These are phyloP conservation scores for Patella pellucida DNA, from an alignment of 2,888 invertebrate species.

Conservation along the genomic window DNA sequence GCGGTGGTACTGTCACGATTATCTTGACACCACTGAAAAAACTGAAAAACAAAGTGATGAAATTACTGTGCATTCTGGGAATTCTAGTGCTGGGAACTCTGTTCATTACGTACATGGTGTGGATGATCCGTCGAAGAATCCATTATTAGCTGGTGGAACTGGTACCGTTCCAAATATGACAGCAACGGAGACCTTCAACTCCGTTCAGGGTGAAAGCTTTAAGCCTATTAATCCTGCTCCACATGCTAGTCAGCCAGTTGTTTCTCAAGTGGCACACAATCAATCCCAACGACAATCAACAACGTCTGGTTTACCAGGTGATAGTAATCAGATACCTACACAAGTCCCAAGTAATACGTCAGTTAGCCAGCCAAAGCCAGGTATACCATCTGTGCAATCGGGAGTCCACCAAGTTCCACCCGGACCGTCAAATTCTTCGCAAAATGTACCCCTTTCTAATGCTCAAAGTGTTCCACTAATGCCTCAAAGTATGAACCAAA, in stretches of 20 bases:
- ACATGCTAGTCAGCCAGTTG: constrained; percentile 39
- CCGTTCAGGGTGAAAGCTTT: constrained; percentile 41
- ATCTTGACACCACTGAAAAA: constrained; percentile 78
- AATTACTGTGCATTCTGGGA: constrained; percentile 52
- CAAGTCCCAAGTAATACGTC: neutral
- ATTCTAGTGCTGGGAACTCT: constrained; percentile 68
- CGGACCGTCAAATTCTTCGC: neutral
- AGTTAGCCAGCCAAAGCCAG: neutral
- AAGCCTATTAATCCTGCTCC: constrained; percentile 53
- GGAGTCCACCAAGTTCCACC: neutral
- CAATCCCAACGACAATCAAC: constrained; percentile 35
- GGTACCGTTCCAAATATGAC: constrained; percentile 39
- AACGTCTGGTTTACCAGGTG: constrained; percentile 24
- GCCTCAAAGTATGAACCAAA: neutral
- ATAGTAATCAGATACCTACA: neutral
- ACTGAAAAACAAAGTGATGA: constrained; percentile 34
- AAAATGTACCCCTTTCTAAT: neutral
- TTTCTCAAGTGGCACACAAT: constrained; percentile 33
- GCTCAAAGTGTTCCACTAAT: constrained; percentile 8
- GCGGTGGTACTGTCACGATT: constrained; percentile 95
- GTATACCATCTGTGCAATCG: neutral
- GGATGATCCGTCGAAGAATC: constrained; percentile 68
- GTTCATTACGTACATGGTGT: constrained; percentile 66
- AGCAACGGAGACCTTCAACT: constrained; percentile 31
- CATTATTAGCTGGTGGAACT: constrained; percentile 51